phyloP scores from a whole-genome alignment of 1,140 invertebrate species.

The Cepaea nemoralis region DNA sequence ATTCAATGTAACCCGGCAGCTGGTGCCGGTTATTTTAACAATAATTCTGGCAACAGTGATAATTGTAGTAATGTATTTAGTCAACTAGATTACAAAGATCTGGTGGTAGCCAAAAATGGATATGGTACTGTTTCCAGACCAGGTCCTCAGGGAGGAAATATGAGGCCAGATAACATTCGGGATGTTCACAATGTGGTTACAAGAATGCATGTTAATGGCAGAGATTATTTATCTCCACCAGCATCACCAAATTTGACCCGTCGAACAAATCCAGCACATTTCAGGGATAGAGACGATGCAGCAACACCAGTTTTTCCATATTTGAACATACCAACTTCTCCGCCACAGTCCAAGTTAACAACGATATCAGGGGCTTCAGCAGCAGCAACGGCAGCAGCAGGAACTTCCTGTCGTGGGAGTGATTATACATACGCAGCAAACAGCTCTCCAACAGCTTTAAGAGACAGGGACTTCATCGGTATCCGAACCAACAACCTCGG shows the following conservation, averaged over 20 bases:
- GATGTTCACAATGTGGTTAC: conserved; percentile 19
- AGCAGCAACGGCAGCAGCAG: neutral
- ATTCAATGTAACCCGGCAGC: neutral
- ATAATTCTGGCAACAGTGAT: neutral
- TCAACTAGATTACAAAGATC: conserved; percentile 27
- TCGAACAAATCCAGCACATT: neutral
- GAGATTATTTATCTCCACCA: conserved; percentile 26
- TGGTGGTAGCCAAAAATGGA: conserved; percentile 25
- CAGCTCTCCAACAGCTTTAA: conserved; percentile 21
- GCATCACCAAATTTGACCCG: conserved; percentile 33
- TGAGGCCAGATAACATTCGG: neutral
- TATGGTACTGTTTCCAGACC: neutral
- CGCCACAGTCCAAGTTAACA: conserved; percentile 1
- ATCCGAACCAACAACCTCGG: conserved; percentile 9
- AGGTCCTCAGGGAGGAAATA: neutral
- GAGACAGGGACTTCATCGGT: conserved; percentile 33
- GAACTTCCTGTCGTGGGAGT: neutral
- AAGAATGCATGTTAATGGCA: neutral
- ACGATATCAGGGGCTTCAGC: neutral
- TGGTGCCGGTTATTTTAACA: conserved; percentile 2
- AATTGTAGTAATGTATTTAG: neutral
- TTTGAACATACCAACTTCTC: neutral
- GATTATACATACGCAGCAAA: neutral
- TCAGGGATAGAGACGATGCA: conserved; percentile 16
- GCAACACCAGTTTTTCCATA: neutral